Conservation (phyloP, 2,888 invertebrate genomes). For the Dromius quadrimaculatus region DNA sequence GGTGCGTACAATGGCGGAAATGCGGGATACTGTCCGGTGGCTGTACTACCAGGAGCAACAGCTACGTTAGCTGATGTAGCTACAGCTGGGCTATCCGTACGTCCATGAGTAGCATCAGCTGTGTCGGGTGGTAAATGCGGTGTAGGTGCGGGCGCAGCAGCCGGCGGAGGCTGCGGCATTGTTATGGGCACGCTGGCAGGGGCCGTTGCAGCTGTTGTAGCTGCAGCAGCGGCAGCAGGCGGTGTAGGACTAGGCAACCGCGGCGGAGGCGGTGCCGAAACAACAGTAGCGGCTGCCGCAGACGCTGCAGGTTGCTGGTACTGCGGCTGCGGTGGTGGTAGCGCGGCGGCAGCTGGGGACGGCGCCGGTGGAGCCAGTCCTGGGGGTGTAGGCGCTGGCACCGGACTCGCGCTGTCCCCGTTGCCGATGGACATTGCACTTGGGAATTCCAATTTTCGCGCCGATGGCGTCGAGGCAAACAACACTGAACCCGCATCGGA, state of each 20-base stretch:
- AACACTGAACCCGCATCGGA: constrained; percentile 82
- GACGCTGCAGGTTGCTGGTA: constrained; percentile 68
- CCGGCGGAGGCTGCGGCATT: constrained; percentile 71
- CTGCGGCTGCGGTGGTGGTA: constrained; percentile 72
- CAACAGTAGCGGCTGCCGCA: constrained; percentile 48
- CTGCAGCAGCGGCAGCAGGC: constrained; percentile 54
- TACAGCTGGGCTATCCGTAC: constrained; percentile 71
- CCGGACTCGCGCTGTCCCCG: constrained; percentile 74
- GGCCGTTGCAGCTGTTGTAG: constrained; percentile 57
- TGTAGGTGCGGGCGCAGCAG: constrained; percentile 69
- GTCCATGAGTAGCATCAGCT: constrained; percentile 63
- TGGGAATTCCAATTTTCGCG: constrained; percentile 75
- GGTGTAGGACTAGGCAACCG: constrained; percentile 47
- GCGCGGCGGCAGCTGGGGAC: constrained; percentile 78
- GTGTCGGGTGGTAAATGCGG: constrained; percentile 63
- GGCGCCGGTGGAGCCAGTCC: constrained; percentile 76
- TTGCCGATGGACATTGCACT: constrained; percentile 71
- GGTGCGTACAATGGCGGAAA: constrained; percentile 83
- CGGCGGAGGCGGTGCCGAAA: constrained; percentile 49
- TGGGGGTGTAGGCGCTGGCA: constrained; percentile 75
- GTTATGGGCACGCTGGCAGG: constrained; percentile 62
- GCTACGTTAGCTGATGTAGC: constrained; percentile 67
- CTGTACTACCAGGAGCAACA: constrained; percentile 68
- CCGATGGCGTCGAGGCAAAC: constrained; percentile 77
- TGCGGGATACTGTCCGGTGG: constrained; percentile 66